Percentiles rank a stretch among this genome's conserved stretches.
Conservation (phyloP, 2,113 vertebrate genomes). For the Orcinus orca region DNA sequence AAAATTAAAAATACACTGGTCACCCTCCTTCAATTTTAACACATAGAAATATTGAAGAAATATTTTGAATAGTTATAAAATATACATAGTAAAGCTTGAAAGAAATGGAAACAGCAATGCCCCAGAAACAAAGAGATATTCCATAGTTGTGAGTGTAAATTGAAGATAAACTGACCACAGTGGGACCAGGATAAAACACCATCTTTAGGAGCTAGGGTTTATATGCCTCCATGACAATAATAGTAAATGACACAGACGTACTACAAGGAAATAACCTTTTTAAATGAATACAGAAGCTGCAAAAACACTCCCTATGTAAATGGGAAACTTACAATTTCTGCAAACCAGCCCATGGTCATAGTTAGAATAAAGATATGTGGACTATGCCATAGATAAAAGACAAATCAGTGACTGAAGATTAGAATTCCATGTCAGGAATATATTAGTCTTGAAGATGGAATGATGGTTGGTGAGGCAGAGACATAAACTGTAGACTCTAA, state of each 20-base stretch:
- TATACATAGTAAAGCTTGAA: not conserved
- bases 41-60: not conserved
- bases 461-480: accelerated
- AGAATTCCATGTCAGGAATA: not conserved
- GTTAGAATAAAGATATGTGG: not conserved
- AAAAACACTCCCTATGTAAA: not conserved
- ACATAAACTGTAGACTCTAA: not conserved
- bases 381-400: not conserved
- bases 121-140: not conserved
- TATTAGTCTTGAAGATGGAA: not conserved
- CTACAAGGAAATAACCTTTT: not conserved
- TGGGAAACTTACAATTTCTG: not conserved
- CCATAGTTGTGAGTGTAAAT: not conserved
- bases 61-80: not conserved
- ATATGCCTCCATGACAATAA: not conserved
- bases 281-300: not conserved
- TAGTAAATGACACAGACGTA: not conserved
- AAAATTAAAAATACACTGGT: not conserved
- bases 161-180: not conserved
- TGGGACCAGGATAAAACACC: not conserved
- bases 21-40: not conserved
- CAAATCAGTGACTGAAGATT: not conserved
- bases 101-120: not conserved
- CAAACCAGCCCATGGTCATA: not conserved
- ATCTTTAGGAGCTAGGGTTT: not conserved